phyloP scores from a whole-genome alignment of 2,113 vertebrate species.

The Emydura subglobosa region DNA sequence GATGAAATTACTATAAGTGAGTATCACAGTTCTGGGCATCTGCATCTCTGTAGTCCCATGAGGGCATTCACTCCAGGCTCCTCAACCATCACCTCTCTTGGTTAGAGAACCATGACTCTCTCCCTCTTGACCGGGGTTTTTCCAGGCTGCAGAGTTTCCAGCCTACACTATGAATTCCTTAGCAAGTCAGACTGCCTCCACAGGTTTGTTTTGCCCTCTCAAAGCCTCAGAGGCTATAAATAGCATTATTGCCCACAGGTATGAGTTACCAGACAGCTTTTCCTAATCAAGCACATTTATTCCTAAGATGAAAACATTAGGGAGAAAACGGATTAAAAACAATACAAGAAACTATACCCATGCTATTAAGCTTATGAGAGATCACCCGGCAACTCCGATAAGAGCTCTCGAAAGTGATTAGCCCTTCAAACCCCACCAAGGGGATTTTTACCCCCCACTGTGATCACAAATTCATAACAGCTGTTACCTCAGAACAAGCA shows the following conservation, averaged over 20 bases:
- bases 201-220: background rate
- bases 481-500: background rate
- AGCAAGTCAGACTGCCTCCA: background rate
- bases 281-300: background rate
- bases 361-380: background rate
- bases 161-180: background rate
- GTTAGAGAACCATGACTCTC: background rate
- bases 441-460: too few relatives aligned
- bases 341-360: background rate
- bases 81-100: background rate
- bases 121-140: background rate
- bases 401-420: too few relatives aligned
- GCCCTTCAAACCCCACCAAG: too few relatives aligned
- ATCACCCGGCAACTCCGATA: background rate
- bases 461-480: background rate
- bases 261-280: background rate
- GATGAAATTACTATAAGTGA: background rate
- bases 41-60: background rate
- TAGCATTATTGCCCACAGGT: background rate
- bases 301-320: background rate
- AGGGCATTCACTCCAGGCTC: background rate
- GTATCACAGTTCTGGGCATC: background rate
- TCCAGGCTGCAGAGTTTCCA: background rate
- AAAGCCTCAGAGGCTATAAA: background rate
- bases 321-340: background rate